Conservation (phyloP, 2,888 invertebrate species). For the Scaptomyza tumidula region DNA sequence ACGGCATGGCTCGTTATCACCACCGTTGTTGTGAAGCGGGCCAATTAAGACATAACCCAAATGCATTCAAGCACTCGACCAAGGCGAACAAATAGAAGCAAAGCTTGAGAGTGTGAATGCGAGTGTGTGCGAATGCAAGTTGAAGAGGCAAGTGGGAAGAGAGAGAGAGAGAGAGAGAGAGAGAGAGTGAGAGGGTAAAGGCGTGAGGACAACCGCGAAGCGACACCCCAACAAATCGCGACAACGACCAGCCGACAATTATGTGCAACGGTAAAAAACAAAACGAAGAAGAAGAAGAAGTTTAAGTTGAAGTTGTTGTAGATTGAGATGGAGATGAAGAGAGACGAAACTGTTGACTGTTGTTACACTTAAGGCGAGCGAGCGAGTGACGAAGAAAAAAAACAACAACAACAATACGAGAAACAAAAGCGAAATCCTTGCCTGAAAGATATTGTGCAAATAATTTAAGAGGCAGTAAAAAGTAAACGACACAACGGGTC, state of each 20-base stretch:
- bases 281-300: not conserved
- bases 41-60: constrained; percentile 84
- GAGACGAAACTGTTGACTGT: constrained; percentile 24
- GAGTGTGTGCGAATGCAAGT: not conserved
- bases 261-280: constrained; percentile 18
- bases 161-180: not conserved
- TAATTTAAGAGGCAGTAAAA: constrained; percentile 72
- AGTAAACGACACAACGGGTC: constrained; percentile 45
- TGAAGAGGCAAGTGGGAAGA: not conserved
- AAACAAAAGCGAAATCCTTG: constrained; percentile 46
- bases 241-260: constrained; percentile 33
- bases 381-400: not conserved
- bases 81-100: constrained; percentile 48
- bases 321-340: not conserved
- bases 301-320: not conserved
- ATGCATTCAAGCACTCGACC: constrained; percentile 76
- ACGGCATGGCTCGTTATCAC: constrained; percentile 30
- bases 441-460: constrained; percentile 75
- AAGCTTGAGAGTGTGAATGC: constrained; percentile 20
- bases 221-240: constrained; percentile 44
- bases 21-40: constrained; percentile 52
- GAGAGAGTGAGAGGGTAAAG: not conserved
- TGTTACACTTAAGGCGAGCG: constrained; percentile 42
- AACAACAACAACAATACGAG: not conserved
- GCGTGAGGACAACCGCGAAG: constrained; percentile 48